Percentiles rank a stretch among this genome's conserved stretches.
Evolutionary conservation across 2,797 vertebrate species (phyloP).

Genomic region (Xenentodon cancila): DNA sequence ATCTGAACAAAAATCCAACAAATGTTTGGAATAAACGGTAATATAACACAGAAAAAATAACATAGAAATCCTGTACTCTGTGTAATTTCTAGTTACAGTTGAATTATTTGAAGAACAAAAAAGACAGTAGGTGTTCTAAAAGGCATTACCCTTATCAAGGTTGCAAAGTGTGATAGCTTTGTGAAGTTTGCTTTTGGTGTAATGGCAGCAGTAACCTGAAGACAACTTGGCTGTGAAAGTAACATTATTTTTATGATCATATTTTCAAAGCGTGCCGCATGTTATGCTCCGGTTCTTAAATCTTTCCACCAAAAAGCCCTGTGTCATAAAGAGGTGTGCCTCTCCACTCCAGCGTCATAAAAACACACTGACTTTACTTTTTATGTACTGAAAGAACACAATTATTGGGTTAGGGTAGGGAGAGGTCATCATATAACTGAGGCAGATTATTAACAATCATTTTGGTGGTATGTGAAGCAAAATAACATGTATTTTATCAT

Average conservation of each 20-base stretch:
- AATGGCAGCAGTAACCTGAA: conserved; percentile 60
- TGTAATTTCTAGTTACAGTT: conserved; percentile 21
- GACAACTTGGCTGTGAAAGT: conserved; percentile 47
- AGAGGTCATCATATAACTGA: conserved; percentile 15
- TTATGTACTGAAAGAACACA: conserved; percentile 49
- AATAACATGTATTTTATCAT: background rate
- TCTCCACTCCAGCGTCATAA: conserved; percentile 58
- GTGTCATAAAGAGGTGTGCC: conserved; percentile 61
- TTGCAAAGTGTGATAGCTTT: conserved; percentile 47
- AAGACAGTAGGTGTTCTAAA: conserved; percentile 48
- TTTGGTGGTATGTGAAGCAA: conserved; percentile 6
- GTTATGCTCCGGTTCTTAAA: conserved; percentile 65
- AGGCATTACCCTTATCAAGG: conserved; percentile 40
- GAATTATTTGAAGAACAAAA: conserved; percentile 40
- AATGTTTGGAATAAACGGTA: too few species aligned
- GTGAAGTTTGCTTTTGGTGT: conserved; percentile 50
- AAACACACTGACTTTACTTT: conserved; percentile 58
- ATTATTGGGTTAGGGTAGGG: conserved; percentile 31
- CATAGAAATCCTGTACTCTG: background rate
- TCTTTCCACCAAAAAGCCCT: conserved; percentile 59
- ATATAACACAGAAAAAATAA: too few species aligned
- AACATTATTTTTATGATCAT: conserved; percentile 63
- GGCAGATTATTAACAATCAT: conserved; percentile 7
- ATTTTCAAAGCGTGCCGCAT: conserved; percentile 58
- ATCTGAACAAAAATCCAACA: background rate